Evolutionary conservation across 2,888 invertebrate genomes (phyloP).

Genomic region (Myathropa florea): DNA sequence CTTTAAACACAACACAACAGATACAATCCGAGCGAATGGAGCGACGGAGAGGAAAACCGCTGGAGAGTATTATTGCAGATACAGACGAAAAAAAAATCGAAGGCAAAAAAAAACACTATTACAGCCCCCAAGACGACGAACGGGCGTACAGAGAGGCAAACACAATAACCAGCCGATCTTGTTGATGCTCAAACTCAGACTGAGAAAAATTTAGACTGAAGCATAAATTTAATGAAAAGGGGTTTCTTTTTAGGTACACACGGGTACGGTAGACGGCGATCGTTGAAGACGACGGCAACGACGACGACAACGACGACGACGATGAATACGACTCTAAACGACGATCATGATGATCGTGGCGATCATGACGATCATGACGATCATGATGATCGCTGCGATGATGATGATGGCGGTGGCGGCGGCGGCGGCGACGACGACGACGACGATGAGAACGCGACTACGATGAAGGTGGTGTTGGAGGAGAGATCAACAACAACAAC

Average conservation of each 20-base stretch:
- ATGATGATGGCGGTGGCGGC: conserved; percentile 23
- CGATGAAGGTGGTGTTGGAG: conserved; percentile 73
- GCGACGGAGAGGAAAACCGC: conserved; percentile 49
- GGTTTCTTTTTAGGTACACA: conserved; percentile 73
- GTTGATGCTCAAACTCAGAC: conserved; percentile 77
- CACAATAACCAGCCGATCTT: conserved; percentile 67
- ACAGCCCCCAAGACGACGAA: conserved; percentile 31
- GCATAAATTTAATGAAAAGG: conserved; percentile 77
- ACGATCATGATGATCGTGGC: conserved; percentile 12
- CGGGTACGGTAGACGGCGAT: conserved; percentile 48
- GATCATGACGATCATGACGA: conserved; percentile 15
- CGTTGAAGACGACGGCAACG: conserved; percentile 22
- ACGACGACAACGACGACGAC: neutral
- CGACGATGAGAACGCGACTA: conserved; percentile 39
- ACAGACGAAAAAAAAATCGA: neutral
- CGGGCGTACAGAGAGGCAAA: neutral
- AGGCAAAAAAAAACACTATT: neutral
- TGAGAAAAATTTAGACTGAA: conserved; percentile 77
- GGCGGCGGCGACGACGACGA: conserved; percentile 21
- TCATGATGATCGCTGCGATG: conserved; percentile 27
- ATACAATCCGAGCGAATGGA: conserved; percentile 21
- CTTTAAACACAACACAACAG: conserved; percentile 7
- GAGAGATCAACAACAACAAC: conserved; percentile 40
- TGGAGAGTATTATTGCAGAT: conserved; percentile 50
- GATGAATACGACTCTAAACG: conserved; percentile 16